These are phyloP conservation scores for Elephantulus edwardii DNA, from an alignment of 2,113 vertebrate species.

Conservation along the genomic window DNA sequence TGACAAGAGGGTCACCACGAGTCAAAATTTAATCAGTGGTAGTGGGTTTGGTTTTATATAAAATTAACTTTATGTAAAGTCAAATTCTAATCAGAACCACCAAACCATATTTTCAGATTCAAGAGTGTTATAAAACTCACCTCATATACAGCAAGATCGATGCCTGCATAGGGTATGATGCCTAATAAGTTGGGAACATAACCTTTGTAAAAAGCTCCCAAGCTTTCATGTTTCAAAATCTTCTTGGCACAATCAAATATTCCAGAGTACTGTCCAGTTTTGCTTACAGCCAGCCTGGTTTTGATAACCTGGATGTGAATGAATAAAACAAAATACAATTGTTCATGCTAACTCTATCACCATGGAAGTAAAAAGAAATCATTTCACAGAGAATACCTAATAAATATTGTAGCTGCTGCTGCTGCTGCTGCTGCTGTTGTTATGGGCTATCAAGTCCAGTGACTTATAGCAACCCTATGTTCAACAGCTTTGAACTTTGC, in stretches of 20 bases:
- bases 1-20: too few relatives aligned
- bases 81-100: neutral
- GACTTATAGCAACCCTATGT: too few relatives aligned
- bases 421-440: too few relatives aligned
- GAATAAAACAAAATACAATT: neutral
- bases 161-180: constrained; percentile 96
- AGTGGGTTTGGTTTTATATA: too few relatives aligned
- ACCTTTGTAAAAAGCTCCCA: constrained; percentile 95
- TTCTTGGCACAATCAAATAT: constrained; percentile 94
- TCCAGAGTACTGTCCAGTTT: constrained; percentile 94
- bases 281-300: constrained; percentile 93
- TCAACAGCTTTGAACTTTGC: too few relatives aligned
- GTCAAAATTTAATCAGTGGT: too few relatives aligned
- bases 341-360: neutral
- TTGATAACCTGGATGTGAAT: constrained; percentile 90
- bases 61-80: neutral
- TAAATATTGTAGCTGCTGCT: too few relatives aligned
- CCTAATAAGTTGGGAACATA: constrained; percentile 95
- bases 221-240: constrained; percentile 91
- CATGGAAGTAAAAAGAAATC: neutral
- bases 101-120: neutral
- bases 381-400: neutral
- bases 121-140: constrained; percentile 80
- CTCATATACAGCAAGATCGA: constrained; percentile 97
- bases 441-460: too few relatives aligned